phyloP scores from a whole-genome alignment of 2,888 invertebrate genomes.

The Rhamphomyia laevipes region DNA sequence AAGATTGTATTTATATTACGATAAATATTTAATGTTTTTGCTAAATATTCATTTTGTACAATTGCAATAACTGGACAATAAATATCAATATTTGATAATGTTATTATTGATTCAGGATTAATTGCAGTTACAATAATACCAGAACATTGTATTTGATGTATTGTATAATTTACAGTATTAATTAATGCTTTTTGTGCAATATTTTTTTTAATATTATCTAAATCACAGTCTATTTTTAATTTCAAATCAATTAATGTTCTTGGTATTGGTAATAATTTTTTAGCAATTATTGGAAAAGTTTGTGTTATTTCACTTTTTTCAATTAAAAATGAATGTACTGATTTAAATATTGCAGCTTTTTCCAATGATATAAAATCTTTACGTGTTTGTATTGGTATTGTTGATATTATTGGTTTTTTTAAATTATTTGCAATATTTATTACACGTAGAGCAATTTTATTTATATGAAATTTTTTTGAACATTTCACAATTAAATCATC shows the following conservation, averaged over 20 bases:
- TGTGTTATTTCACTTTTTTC: slow-evolving; percentile 31
- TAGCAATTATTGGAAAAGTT: slow-evolving; percentile 32
- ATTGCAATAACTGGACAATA: slow-evolving; percentile 32
- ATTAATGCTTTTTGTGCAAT: slow-evolving; percentile 1
- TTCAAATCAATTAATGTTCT: not conserved
- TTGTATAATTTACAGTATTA: slow-evolving; percentile 30
- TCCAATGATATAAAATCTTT: slow-evolving; percentile 32
- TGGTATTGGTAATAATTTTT: slow-evolving; percentile 27
- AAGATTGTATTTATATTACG: slow-evolving; percentile 27
- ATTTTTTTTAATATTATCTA: not conserved
- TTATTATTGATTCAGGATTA: slow-evolving; percentile 25
- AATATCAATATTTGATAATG: slow-evolving; percentile 27
- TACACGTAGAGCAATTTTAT: slow-evolving; percentile 10
- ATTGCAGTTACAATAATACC: slow-evolving; percentile 26
- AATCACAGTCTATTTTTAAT: not conserved
- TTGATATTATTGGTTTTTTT: slow-evolving; percentile 28
- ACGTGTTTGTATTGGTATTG: slow-evolving; percentile 29
- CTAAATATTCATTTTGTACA: slow-evolving; percentile 16
- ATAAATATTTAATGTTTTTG: slow-evolving; percentile 23
- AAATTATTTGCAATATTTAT: slow-evolving; percentile 24
- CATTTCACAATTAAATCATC: slow-evolving; percentile 20
- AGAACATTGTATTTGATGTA: slow-evolving; percentile 30
- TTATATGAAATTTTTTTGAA: not conserved
- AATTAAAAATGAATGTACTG: slow-evolving; percentile 31
- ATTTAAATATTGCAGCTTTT: slow-evolving; percentile 26